A percentile compares a stretch with the other conserved stretches of the same genome.
phyloP scores from a whole-genome alignment of 2,113 vertebrate genomes.

The Actenoides hombroni region DNA sequence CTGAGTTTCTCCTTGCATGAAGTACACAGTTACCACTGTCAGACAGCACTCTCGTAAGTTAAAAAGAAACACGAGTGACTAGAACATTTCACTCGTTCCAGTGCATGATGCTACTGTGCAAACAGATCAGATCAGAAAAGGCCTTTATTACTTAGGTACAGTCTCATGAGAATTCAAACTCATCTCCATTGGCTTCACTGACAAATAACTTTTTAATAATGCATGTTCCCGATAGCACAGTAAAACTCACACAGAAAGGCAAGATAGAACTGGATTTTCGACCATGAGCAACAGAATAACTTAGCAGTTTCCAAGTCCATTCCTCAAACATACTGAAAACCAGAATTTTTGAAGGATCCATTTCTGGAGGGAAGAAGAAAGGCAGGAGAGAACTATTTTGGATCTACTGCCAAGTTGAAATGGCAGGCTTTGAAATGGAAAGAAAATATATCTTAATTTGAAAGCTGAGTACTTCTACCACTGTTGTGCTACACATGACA shows the following conservation, averaged over 20 bases:
- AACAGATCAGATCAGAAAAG: neutral
- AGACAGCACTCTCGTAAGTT: neutral
- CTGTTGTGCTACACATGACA: neutral
- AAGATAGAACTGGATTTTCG: neutral
- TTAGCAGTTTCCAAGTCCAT: neutral
- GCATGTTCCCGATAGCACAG: neutral
- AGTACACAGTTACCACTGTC: neutral
- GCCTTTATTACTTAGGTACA: neutral
- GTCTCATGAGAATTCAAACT: constrained; percentile 1
- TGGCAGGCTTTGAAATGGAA: neutral
- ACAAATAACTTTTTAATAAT: constrained; percentile 40
- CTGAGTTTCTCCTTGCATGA: neutral
- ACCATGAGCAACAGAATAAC: neutral
- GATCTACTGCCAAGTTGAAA: neutral
- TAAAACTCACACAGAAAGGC: neutral
- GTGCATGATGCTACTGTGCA: neutral
- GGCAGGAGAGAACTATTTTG: neutral
- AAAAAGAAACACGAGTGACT: neutral
- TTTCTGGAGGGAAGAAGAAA: neutral
- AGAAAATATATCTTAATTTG: neutral
- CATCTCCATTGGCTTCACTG: constrained; percentile 3
- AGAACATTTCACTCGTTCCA: neutral
- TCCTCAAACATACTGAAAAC: neutral
- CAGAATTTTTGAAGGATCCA: neutral
- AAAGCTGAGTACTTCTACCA: neutral